Conservation (phyloP, 2,797 vertebrate species). For the Luscinia megarhynchos region DNA sequence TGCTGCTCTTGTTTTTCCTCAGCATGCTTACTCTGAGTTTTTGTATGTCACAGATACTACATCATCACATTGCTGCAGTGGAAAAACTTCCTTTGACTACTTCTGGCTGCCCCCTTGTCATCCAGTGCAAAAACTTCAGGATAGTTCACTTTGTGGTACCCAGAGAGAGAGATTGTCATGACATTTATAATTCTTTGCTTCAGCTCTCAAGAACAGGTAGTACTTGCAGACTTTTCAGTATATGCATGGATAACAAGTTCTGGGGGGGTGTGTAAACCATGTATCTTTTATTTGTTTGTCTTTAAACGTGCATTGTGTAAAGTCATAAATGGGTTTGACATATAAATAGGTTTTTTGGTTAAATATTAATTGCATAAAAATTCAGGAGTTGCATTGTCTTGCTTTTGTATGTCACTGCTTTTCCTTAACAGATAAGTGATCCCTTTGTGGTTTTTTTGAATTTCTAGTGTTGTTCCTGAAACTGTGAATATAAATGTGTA, state of each 20-base stretch:
- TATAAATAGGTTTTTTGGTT: background rate
- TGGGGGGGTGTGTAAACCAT: background rate
- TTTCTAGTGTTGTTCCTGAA: background rate
- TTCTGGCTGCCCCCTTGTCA: slow-evolving; percentile 93
- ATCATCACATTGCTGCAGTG: slow-evolving; percentile 94
- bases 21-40: background rate
- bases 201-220: slow-evolving; percentile 91
- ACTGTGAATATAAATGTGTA: background rate
- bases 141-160: slow-evolving; percentile 94
- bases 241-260: background rate
- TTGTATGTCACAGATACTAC: slow-evolving; percentile 86
- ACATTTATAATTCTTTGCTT: slow-evolving; percentile 95
- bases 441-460: background rate
- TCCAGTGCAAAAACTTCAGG: slow-evolving; percentile 96
- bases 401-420: background rate
- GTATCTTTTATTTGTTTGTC: background rate
- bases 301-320: rapidly evolving
- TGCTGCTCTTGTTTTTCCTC: background rate
- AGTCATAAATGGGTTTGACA: background rate
- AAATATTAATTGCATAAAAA: background rate
- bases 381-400: background rate
- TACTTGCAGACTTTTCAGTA: background rate
- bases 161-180: slow-evolving; percentile 95
- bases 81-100: slow-evolving; percentile 95
- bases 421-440: background rate